Conservation (phyloP, 2,797 vertebrate species). For the Eulemur rubriventer region DNA sequence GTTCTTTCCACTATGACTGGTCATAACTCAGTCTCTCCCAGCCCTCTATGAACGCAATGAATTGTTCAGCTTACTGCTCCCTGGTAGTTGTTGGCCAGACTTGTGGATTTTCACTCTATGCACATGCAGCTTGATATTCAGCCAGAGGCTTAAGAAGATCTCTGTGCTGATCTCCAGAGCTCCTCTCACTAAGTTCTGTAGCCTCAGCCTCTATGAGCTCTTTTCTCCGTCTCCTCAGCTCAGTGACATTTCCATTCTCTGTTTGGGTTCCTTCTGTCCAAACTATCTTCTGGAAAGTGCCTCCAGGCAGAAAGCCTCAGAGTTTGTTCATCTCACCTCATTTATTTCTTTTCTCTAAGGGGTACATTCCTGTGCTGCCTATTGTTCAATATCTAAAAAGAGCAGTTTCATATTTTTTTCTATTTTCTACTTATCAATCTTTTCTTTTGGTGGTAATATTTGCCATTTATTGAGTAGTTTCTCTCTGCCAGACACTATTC, state of each 20-base stretch:
- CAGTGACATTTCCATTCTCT: neutral
- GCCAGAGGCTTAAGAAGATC: neutral
- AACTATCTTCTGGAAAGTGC: neutral
- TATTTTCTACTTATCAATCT: neutral
- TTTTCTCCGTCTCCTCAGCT: neutral
- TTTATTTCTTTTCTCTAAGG: neutral
- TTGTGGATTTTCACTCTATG: neutral
- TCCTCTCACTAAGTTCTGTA: neutral
- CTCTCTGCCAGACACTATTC: neutral
- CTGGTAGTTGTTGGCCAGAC: neutral
- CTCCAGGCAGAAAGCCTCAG: neutral
- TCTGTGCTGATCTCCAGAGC: neutral
- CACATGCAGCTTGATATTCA: neutral
- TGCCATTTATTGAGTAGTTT: neutral
- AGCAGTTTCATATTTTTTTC: neutral
- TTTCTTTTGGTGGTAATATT: neutral
- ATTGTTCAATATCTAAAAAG: neutral
- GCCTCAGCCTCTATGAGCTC: neutral
- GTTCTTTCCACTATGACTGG: neutral
- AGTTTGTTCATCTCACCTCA: neutral
- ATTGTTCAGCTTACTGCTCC: neutral
- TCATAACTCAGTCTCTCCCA: neutral
- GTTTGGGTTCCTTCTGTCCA: neutral
- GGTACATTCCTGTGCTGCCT: neutral
- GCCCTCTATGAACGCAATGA: neutral